Percentiles rank a stretch among this genome's conserved stretches.
These are phyloP conservation scores for Therioaphis trifolii DNA, from an alignment of 2,888 invertebrate genomes.

Conservation along the genomic window DNA sequence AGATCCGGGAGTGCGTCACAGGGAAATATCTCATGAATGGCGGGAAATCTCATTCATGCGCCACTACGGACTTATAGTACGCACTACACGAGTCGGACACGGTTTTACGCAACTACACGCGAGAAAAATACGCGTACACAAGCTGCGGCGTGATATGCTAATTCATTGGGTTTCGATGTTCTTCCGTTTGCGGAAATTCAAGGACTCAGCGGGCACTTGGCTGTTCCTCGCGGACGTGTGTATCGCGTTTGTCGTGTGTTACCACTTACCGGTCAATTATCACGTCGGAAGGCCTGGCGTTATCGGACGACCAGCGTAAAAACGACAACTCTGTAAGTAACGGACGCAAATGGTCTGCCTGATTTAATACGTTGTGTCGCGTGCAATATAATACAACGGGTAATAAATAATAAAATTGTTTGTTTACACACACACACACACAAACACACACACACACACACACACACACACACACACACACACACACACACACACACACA, in stretches of 20 bases:
- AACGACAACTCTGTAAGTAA: too few relatives aligned
- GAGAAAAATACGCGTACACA: neutral
- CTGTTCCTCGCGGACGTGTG: too few relatives aligned
- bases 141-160: neutral
- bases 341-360: neutral
- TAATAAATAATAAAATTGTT: too few relatives aligned
- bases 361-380: neutral
- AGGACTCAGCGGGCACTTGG: too few relatives aligned
- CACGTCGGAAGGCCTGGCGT: neutral
- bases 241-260: too few relatives aligned
- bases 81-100: neutral
- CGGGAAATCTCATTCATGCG: neutral
- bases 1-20: neutral
- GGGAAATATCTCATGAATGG: neutral
- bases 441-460: too few relatives aligned
- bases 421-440: too few relatives aligned
- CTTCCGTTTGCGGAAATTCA: neutral
- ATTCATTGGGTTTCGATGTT: neutral
- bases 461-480: too few relatives aligned
- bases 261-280: neutral
- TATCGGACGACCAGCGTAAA: neutral
- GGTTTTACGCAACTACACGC: neutral
- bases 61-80: too few relatives aligned
- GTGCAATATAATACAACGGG: too few relatives aligned
- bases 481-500: too few relatives aligned